These are phyloP conservation scores for Microtus pennsylvanicus DNA, from an alignment of 2,113 vertebrate species.

Conservation along the genomic window DNA sequence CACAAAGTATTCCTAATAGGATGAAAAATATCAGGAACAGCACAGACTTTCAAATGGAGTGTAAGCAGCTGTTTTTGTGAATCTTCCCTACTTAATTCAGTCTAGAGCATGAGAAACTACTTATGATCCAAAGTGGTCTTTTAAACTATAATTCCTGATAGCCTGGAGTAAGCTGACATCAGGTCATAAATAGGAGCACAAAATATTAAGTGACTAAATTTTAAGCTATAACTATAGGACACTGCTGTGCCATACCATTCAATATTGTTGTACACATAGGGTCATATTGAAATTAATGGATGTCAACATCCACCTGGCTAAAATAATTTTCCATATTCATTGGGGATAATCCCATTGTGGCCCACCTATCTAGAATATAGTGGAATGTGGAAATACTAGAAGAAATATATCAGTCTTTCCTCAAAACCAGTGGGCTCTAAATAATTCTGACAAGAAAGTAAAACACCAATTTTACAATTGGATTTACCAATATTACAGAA, in stretches of 20 bases:
- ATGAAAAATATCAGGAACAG: too few relatives aligned
- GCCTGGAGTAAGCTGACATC: not conserved
- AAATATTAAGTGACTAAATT: not conserved
- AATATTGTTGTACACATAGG: not conserved
- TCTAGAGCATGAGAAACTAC: not conserved
- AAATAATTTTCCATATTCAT: not conserved
- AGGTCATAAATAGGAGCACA: not conserved
- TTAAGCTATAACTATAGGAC: not conserved
- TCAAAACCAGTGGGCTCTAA: not conserved
- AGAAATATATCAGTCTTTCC: not conserved
- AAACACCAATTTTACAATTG: not conserved
- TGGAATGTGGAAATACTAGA: not conserved
- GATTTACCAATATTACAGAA: not conserved
- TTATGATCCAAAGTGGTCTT: not conserved
- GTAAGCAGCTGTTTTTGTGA: rapidly evolving
- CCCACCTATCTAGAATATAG: not conserved
- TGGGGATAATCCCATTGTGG: not conserved
- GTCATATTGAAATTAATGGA: not conserved
- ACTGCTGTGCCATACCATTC: not conserved
- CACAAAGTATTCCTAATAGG: not conserved
- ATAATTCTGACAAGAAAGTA: not conserved
- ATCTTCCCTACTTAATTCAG: rapidly evolving
- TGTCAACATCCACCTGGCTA: not conserved
- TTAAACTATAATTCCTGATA: not conserved
- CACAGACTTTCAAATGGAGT: not conserved